Evolutionary conservation across 2,797 vertebrate genomes (phyloP).

Genomic region (Diplodus sargus): DNA sequence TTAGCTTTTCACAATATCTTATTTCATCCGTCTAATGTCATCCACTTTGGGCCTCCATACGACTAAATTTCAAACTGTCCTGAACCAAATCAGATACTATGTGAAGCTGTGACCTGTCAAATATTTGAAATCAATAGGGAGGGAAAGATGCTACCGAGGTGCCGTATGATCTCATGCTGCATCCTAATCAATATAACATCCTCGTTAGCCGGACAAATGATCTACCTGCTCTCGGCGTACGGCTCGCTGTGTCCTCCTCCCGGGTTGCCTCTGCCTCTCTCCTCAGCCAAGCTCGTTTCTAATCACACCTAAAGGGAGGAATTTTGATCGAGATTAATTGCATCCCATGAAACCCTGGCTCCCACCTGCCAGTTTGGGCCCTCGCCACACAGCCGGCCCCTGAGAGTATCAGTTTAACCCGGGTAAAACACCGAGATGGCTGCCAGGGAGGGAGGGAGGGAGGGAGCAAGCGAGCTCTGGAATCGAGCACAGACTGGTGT

Average conservation of each 20-base stretch:
- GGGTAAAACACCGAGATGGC: slow-evolving; percentile 54
- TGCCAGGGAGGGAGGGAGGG: slow-evolving; percentile 49
- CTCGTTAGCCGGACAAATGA: slow-evolving; percentile 81
- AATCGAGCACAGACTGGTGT: slow-evolving; percentile 58
- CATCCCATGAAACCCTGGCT: slow-evolving; percentile 66
- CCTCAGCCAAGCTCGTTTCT: slow-evolving; percentile 58
- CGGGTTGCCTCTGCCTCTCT: slow-evolving; percentile 43
- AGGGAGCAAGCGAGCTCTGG: slow-evolving; percentile 37
- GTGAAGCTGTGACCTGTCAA: slow-evolving; percentile 52
- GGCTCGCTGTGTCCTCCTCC: slow-evolving; percentile 35
- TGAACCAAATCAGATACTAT: slow-evolving; percentile 35
- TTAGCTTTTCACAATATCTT: neutral
- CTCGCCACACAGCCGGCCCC: slow-evolving; percentile 55
- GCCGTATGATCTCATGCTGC: slow-evolving; percentile 67
- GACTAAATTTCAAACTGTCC: neutral
- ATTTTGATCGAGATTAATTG: slow-evolving; percentile 81
- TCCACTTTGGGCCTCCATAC: neutral
- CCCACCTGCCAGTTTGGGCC: slow-evolving; percentile 55
- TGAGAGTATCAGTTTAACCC: slow-evolving; percentile 79
- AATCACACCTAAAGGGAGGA: slow-evolving; percentile 76
- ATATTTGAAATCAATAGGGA: slow-evolving; percentile 69
- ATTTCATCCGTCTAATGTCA: neutral
- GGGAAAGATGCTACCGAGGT: slow-evolving; percentile 53
- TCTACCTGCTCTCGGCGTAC: slow-evolving; percentile 60
- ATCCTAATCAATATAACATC: slow-evolving; percentile 81